phyloP scores from a whole-genome alignment of 2,888 invertebrate species.

The Eristalis intricaria region DNA sequence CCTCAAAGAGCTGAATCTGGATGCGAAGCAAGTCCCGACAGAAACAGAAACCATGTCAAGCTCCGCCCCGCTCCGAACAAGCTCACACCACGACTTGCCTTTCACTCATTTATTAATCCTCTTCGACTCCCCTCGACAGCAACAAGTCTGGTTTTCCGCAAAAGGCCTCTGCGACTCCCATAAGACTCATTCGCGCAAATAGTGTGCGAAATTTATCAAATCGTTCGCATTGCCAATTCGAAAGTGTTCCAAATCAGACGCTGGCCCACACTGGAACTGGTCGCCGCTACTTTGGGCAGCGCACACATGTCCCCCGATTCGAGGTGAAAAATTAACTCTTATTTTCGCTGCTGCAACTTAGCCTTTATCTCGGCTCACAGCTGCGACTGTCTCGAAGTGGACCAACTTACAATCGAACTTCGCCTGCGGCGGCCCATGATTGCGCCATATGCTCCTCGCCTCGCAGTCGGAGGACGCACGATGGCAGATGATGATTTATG shows the following conservation, averaged over 20 bases:
- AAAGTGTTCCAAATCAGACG: conserved; percentile 53
- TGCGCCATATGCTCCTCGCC: background rate
- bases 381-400: background rate
- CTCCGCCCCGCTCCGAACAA: background rate
- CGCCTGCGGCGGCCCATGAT: background rate
- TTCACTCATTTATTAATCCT: background rate
- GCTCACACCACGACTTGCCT: background rate
- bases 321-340: background rate
- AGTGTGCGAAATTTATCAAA: conserved; percentile 12
- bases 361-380: background rate
- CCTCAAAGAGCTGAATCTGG: too few relatives aligned
- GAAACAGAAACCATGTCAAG: background rate
- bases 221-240: conserved; percentile 39
- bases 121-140: background rate
- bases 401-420: background rate
- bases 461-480: background rate
- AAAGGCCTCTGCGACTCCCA: background rate
- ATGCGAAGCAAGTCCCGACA: too few relatives aligned
- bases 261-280: conserved; percentile 32
- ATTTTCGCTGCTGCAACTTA: background rate
- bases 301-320: background rate
- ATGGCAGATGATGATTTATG: conserved; percentile 58
- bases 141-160: background rate
- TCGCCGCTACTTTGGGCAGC: conserved; percentile 10
- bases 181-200: background rate